Evolutionary conservation across 2,113 vertebrate genomes (phyloP).

Genomic region (Vulpes lagopus): DNA sequence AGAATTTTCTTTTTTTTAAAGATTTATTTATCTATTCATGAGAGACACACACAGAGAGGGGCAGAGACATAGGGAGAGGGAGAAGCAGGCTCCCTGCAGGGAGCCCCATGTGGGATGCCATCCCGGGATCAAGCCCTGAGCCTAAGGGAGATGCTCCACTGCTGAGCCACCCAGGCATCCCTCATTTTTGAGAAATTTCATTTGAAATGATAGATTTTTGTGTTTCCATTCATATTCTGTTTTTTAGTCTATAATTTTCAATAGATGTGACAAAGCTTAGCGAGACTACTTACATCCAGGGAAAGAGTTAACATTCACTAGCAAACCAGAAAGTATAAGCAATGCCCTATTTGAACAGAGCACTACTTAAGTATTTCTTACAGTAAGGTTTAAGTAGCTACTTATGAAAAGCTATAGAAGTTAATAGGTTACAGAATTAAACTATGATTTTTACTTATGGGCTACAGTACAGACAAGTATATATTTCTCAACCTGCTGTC

Average conservation of each 20-base stretch:
- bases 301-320: not conserved
- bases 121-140: too few species aligned
- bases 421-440: not conserved
- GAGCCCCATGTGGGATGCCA: too few species aligned
- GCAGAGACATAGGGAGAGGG: too few species aligned
- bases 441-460: not conserved
- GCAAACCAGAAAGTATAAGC: not conserved
- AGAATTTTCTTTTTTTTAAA: not conserved
- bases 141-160: too few species aligned
- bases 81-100: too few species aligned
- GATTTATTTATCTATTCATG: too few species aligned
- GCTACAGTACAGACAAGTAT: not conserved
- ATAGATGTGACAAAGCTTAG: not conserved
- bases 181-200: not conserved
- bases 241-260: not conserved
- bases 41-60: too few species aligned
- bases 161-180: too few species aligned
- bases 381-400: not conserved
- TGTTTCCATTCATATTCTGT: not conserved
- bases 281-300: not conserved
- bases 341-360: not conserved
- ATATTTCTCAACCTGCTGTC: not conserved
- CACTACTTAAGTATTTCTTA: not conserved
- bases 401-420: not conserved
- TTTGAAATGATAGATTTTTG: not conserved